phyloP scores from a whole-genome alignment of 2,113 vertebrate genomes.

The Hippocampus guttulatus region DNA sequence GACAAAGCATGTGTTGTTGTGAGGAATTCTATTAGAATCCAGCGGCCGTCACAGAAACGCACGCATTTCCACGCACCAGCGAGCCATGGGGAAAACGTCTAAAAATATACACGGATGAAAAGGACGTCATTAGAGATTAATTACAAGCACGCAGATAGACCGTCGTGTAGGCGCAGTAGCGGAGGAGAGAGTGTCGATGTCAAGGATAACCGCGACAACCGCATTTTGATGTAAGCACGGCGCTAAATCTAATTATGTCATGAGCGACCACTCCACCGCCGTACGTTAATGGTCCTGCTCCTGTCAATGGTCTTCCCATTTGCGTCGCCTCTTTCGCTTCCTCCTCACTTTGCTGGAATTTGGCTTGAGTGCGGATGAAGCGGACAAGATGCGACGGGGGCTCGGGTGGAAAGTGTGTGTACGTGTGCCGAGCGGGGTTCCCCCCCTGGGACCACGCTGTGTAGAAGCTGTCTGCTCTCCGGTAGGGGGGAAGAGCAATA shows the following conservation, averaged over 20 bases:
- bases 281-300: slow-evolving; percentile 30
- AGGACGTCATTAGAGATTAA: slow-evolving; percentile 44
- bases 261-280: slow-evolving; percentile 26
- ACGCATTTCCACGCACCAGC: slow-evolving; percentile 12
- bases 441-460: slow-evolving; percentile 42
- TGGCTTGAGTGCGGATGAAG: slow-evolving; percentile 27
- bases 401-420: background rate
- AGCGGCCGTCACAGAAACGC: slow-evolving; percentile 1
- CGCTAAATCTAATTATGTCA: slow-evolving; percentile 47
- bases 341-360: slow-evolving; percentile 33
- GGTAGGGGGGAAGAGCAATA: slow-evolving; percentile 60
- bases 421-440: slow-evolving; percentile 8
- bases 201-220: slow-evolving; percentile 18
- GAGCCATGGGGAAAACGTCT: slow-evolving; percentile 18
- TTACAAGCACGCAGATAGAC: slow-evolving; percentile 30
- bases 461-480: slow-evolving; percentile 63
- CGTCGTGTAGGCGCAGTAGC: slow-evolving; percentile 1
- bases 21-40: background rate
- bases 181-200: slow-evolving; percentile 21
- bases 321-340: slow-evolving; percentile 7
- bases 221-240: slow-evolving; percentile 36
- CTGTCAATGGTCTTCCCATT: slow-evolving; percentile 18
- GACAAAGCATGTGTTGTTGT: slow-evolving; percentile 1
- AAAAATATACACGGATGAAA: slow-evolving; percentile 37
- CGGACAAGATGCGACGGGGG: background rate